Base-by-base conservation (phyloP, 2,113 vertebrate genomes). In the Panthera leo region DNA sequence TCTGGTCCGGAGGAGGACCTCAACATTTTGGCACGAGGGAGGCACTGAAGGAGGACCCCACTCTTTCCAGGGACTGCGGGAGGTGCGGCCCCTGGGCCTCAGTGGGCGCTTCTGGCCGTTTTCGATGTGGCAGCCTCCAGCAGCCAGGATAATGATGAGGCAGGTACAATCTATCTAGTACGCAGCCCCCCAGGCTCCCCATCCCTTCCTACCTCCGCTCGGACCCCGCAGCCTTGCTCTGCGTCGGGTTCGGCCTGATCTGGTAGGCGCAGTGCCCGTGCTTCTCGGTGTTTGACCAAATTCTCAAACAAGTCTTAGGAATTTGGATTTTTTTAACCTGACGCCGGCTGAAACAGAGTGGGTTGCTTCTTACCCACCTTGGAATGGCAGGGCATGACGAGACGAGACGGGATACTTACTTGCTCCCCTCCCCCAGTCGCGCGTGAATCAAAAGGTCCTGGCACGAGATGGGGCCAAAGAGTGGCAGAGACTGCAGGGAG, bases 71-170 rank as follows among this genome's bases (percentile, higher is more conserved):
- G 83, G 87, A 93, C 63, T 39, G 31, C 45, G 2, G 51, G 95
- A 97, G 87, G 97, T 55, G 88, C 76, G 53, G 39, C 68, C 93
- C 63, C 93, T 58, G 92, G 90, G 71, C 75, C 85, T 45, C 19
- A 1, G 75, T 76, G 80, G 97, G 89, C 18, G 18, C 79, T 68
- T 45, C 94, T 51, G 61, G 15, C 39, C 5, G n/a, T 61, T 95
- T 97, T 85, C 79, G 42, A 97, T 76, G 91, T 70, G 98, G 97
- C 76, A 98, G 76, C 31, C 0, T 0, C 93, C 68, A 63, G 13
- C 68, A 76, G 58, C 89, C 97, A 87, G 96, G 97, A 97, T 95
- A 98, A 97, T 98, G 92, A 94, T 53, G 92, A 98, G 97, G 98
- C 92, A 95, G 92, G 97, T 95, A 97, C 71, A 98, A 97, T 89